Base-by-base conservation (phyloP, 2,888 invertebrate species). In the Tiliacea aurago region DNA sequence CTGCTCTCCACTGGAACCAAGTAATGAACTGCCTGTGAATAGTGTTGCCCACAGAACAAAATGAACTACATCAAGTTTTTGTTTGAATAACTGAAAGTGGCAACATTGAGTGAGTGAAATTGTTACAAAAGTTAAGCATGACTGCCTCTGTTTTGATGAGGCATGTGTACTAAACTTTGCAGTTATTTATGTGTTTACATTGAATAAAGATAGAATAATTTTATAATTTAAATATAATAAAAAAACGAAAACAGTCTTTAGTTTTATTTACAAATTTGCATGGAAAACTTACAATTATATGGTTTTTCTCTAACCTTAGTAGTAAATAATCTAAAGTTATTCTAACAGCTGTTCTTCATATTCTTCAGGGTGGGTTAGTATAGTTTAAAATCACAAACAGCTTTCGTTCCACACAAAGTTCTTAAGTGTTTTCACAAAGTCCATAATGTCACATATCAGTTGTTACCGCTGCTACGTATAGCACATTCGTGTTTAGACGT, bases 1-100 rank as follows among this genome's bases (percentile, higher is more conserved):
- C 97, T 99, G 73, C 97, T 99, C 87, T 99, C 99, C n/a, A 99
- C 99, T 68, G 98, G 99, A 91, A 97, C 98, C 84, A 97, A 98
- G 94, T 98, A 96, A 97, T 90, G 76, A 81, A 73, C 65, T 68
- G 69, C 64, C 76, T 77, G 81, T 87, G 81, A 82, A 75, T 81
- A 70, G 77, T 79, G 84, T 86, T 88, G 86, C 88, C 87, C 84
- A 81, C 62, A 74, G 53, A 77, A 71, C 58, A 74, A 74, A 55
- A 69, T 71, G 20, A 67, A 78, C 78, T 73, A 81, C 82, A 84
- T 68, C 82, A 49, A 62, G 28, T 83, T 69, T 28, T 81, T 80
- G 73, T 84, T 74, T 81, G 78, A 83, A 70, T 77, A 85, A 87
- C 81, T 86, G 81, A 84, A 67, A 83, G 84, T 83, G 84, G 84